Conservation (phyloP, 2,888 invertebrate genomes). For the Anoplius nigerrimus region DNA sequence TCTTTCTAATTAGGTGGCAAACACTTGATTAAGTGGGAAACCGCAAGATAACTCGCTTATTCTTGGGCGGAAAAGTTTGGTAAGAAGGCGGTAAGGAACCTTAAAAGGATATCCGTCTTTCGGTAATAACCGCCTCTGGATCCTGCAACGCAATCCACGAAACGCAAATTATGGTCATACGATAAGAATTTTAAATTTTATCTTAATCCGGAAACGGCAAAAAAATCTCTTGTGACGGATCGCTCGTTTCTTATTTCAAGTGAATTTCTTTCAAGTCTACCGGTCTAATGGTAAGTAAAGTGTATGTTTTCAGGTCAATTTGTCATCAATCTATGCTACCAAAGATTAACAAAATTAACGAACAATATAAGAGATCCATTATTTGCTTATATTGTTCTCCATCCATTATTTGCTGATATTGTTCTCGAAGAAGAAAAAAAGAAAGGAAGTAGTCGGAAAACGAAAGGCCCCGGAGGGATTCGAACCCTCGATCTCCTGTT, state of each 20-base stretch:
- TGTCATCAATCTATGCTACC: too few relatives aligned
- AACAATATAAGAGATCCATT: background rate
- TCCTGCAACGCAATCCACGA: background rate
- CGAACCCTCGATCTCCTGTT: constrained; percentile 84
- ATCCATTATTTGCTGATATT: background rate
- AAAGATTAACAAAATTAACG: too few relatives aligned
- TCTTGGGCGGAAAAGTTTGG: constrained; percentile 26
- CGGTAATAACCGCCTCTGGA: constrained; percentile 2
- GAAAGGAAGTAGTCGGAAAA: background rate
- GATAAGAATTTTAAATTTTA: background rate
- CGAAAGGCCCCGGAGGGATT: constrained; percentile 79
- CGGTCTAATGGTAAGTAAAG: too few relatives aligned
- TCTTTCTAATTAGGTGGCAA: too few relatives aligned
- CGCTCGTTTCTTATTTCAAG: too few relatives aligned
- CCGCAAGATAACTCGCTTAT: constrained; percentile 15
- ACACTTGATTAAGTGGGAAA: background rate
- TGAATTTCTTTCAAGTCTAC: too few relatives aligned
- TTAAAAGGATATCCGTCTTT: constrained; percentile 25
- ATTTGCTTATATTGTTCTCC: background rate
- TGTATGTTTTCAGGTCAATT: too few relatives aligned
- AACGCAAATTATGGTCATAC: background rate
- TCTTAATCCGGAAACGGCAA: background rate
- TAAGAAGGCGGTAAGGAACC: background rate
- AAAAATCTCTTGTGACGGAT: too few relatives aligned
- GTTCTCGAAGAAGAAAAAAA: background rate